Evolutionary conservation across 2,888 invertebrate species (phyloP), one percentile per base, ranked within the genome.

Genomic region (Coremacera marginata): DNA sequence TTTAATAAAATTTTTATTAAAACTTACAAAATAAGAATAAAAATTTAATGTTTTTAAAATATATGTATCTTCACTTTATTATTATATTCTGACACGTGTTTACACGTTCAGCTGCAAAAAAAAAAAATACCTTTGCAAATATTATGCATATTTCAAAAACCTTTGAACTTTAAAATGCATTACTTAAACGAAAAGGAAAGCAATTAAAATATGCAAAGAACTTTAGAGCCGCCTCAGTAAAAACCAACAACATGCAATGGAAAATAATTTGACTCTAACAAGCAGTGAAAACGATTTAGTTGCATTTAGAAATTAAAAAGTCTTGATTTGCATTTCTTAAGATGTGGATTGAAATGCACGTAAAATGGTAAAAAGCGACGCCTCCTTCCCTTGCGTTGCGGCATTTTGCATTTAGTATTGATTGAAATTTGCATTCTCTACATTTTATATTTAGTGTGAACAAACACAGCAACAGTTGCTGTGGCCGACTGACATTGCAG

Each of bases 381-480:
- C 3, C 1, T 27, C 16, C 1, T 5, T 14, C 16, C 27, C 16
- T 8, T 27, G 14, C 27, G 9, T 14, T 27, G 8, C 5, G 60
- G 5, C 5, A 3, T 16, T n/a, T n/a, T 5, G n/a, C 44, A 44
- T 44, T 67, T 9, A n/a, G 14, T 19, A 67, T 67, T 37, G 67
- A 67, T 67, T 67, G 11, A 34, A 67, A 67, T 67, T 67, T 67
- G 67, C 67, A 67, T 67, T 67, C 22, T 34, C 67, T 44, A 37
- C 67, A n/a, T 34, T 67, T 67, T 37, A 31, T 34, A 37, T 37
- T 67, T 37, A 34, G 37, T 44, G 44, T 19, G 37, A 67, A 11
- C 67, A 34, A 67, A 67, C 67, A 34, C 67, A 67, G 67, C 67
- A 67, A 67, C 67, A 34, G 67, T 67, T 67, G 67, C 67, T 65